Evolutionary conservation across 2,113 vertebrate species (phyloP), one percentile per base, ranked within the genome.

Genomic region (Phylloscopus whistleri): DNA sequence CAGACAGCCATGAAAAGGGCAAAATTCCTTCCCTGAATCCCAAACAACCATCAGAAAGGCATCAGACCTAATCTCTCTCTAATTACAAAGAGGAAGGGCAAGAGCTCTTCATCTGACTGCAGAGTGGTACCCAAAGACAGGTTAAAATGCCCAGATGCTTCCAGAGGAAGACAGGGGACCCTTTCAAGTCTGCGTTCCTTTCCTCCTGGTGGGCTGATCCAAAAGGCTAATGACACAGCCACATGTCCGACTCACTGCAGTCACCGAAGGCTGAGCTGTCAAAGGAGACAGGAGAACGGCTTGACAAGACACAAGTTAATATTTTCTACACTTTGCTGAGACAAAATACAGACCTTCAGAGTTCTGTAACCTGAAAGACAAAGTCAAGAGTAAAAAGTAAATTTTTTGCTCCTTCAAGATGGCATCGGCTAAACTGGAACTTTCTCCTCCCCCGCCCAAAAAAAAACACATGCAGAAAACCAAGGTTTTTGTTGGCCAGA

Each of bases 181-280:
- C 37, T 82, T 76, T 37, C 11, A 39, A 72, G 30, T 27, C 68
- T 55, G 22, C n/a, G 9, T 33, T 74, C 8, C 16, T 79, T 73
- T 46, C 41, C 13, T 59, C 16, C 16, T 4, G 2, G 39, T 30
- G 48, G 28, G 26, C 44, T 62, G 19, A 11, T 64, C 16, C 17
- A 37, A 64, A 60, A 53, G 24, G 12, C 2, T 82, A 48, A 19
- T 23, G 66, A 41, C 39, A 52, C 19, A 89, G 84, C 37, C 3
- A 1, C 0, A 0, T 20, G 26, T n/a, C 41, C 0, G 0, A 28
- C 33, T 27, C 44, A 2, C 56, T 72, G 60, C 49, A 87, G 44
- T 35, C 37, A 68, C 22, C 26, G 33, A 60, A 70, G 28, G 10
- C 48, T 84, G 48, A 68, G 11, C 28, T 77, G 51, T 59, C 52